A percentile compares a stretch with the other conserved stretches of the same genome.
Conservation (phyloP, 2,797 vertebrate genomes). For the Falco biarmicus region DNA sequence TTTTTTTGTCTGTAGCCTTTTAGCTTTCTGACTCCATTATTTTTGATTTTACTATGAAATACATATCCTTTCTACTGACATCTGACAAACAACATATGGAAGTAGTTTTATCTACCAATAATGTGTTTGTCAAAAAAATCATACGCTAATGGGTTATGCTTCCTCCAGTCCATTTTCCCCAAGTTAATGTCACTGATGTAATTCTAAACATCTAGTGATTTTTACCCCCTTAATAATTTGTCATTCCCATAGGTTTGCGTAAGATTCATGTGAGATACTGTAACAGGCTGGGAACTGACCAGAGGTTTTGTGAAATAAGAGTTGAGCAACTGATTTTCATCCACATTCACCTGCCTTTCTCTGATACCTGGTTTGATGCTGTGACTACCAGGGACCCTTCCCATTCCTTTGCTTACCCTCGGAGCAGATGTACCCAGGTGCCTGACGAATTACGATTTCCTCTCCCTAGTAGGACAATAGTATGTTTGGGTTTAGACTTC, state of each 20-base stretch:
- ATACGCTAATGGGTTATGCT: conserved; percentile 83
- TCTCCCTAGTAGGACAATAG: not conserved
- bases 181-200: conserved; percentile 79
- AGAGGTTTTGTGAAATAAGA: not conserved
- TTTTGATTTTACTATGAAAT: conserved; percentile 91
- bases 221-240: conserved; percentile 45
- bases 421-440: not conserved
- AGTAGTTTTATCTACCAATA: conserved; percentile 88
- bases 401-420: not conserved
- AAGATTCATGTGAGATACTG: not conserved
- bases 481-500: not conserved
- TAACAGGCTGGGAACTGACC: not conserved
- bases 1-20: conserved; percentile 71
- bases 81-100: conserved; percentile 91
- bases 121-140: conserved; percentile 88
- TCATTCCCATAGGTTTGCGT: conserved; percentile 37
- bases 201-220: conserved; percentile 54
- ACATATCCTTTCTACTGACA: conserved; percentile 85
- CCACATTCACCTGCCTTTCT: not conserved
- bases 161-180: conserved; percentile 68
- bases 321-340: not conserved
- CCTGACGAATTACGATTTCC: fast-evolving
- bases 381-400: fast-evolving
- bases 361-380: not conserved
- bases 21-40: conserved; percentile 87